These are phyloP conservation scores for Sus cebifrons DNA, from an alignment of 2,797 vertebrate genomes.

Conservation along the genomic window DNA sequence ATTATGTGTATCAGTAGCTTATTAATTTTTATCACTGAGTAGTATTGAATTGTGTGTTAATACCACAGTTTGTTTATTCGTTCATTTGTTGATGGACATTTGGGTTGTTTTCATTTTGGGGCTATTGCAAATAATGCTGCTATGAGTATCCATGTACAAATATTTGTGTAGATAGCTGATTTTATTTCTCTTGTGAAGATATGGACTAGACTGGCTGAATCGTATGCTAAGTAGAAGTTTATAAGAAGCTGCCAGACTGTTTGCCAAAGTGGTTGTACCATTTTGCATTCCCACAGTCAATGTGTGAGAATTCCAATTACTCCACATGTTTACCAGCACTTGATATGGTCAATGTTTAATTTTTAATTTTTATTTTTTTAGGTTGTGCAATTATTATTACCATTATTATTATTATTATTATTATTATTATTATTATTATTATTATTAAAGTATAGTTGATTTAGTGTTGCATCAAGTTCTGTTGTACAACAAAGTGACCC, in stretches of 20 bases:
- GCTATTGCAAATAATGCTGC: conserved; percentile 5
- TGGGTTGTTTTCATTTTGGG: not conserved
- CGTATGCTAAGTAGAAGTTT: conserved; percentile 1
- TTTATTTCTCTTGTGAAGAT: conserved; percentile 29
- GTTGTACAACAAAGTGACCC: too few species aligned
- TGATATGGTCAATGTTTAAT: not conserved
- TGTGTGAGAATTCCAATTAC: conserved; percentile 39
- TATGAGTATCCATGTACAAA: not conserved
- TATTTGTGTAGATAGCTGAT: conserved; percentile 1
- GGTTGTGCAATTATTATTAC: too few species aligned
- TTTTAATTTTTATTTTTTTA: too few species aligned
- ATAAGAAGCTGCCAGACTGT: conserved; percentile 21
- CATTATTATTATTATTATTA: too few species aligned
- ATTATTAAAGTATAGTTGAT: too few species aligned
- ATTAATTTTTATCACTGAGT: conserved; percentile 37
- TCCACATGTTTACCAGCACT: not conserved
- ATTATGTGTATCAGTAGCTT: not conserved
- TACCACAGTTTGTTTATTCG: not conserved
- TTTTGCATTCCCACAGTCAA: not conserved
- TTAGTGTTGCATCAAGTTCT: too few species aligned
- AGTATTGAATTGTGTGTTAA: conserved; percentile 28
- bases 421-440: too few species aligned
- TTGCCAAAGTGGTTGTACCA: not conserved
- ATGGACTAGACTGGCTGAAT: not conserved
- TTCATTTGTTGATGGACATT: conserved; percentile 31